Evolutionary conservation across 1,140 invertebrate genomes (phyloP).

Genomic region (Drosophila dunni): DNA sequence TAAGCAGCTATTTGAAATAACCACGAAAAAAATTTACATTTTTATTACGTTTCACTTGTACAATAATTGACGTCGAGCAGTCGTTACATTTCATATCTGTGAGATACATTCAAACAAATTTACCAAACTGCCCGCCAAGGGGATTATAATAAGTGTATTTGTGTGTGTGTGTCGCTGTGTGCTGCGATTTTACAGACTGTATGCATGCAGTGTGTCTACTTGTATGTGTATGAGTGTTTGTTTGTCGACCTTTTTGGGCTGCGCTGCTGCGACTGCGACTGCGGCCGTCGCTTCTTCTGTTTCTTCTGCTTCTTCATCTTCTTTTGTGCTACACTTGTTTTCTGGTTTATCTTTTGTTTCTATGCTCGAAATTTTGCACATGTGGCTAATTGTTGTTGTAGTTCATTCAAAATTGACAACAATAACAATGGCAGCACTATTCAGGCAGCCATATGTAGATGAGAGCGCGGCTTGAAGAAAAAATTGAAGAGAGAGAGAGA

Average conservation of each 20-base stretch:
- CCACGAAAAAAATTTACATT: constrained; percentile 52
- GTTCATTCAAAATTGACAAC: constrained; percentile 62
- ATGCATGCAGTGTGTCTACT: background rate
- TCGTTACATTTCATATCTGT: constrained; percentile 56
- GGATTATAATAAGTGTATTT: constrained; percentile 43
- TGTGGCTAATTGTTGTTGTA: constrained; percentile 66
- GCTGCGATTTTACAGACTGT: background rate
- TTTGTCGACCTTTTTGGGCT: constrained; percentile 12
- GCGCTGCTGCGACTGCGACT: constrained; percentile 2
- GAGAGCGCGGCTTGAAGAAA: background rate
- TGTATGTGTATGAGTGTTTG: background rate
- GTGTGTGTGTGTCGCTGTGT: constrained; percentile 4
- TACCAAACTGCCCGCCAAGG: constrained; percentile 53
- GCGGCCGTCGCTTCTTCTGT: constrained; percentile 16
- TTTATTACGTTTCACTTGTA: constrained; percentile 56
- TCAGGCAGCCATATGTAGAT: constrained; percentile 54
- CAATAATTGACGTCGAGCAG: constrained; percentile 40
- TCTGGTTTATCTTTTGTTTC: constrained; percentile 76
- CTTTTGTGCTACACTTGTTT: constrained; percentile 72
- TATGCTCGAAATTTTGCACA: constrained; percentile 81
- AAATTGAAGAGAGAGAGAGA: background rate
- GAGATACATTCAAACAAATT: constrained; percentile 55
- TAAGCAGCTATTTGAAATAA: constrained; percentile 13
- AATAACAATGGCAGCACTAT: constrained; percentile 18
- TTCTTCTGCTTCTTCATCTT: constrained; percentile 29